Conservation (phyloP, 2,888 invertebrate species). For the Disparrhopalites patrizii region DNA sequence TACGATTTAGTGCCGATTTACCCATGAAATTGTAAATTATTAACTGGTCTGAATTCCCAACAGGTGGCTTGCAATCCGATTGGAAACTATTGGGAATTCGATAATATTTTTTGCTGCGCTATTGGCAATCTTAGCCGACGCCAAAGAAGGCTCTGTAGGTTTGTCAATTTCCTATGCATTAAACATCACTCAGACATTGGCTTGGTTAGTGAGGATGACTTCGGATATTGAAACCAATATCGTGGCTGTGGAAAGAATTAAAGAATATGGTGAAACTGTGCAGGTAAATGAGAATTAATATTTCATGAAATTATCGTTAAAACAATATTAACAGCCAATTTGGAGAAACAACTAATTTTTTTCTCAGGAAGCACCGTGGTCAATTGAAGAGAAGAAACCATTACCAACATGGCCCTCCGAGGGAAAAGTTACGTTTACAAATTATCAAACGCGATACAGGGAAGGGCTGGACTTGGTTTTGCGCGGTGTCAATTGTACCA, state of each 20-base stretch:
- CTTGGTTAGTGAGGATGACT: slow-evolving; percentile 93
- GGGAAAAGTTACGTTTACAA: slow-evolving; percentile 53
- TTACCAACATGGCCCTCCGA: slow-evolving; percentile 53
- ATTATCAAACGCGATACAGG: slow-evolving; percentile 54
- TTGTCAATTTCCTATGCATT: slow-evolving; percentile 71
- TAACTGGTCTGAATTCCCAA: background rate
- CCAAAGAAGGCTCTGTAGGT: slow-evolving; percentile 5
- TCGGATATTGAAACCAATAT: slow-evolving; percentile 97
- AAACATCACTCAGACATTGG: slow-evolving; percentile 88
- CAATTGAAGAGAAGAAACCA: slow-evolving; percentile 38
- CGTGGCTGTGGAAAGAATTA: slow-evolving; percentile 93
- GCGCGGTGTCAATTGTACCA: slow-evolving; percentile 51
- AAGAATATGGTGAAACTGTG: slow-evolving; percentile 84
- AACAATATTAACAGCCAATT: background rate
- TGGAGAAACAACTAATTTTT: background rate
- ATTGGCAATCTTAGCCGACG: background rate
- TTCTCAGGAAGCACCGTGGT: slow-evolving; percentile 49
- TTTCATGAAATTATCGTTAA: background rate
- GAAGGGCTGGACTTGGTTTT: slow-evolving; percentile 54
- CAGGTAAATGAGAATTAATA: slow-evolving; percentile 53
- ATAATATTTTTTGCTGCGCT: slow-evolving; percentile 19
- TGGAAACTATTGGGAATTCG: slow-evolving; percentile 45
- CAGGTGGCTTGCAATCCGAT: slow-evolving; percentile 9
- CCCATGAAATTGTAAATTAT: background rate
- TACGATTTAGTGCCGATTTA: background rate